Percentiles rank a stretch among this genome's conserved stretches.
Conservation (phyloP, 2,888 invertebrate species). For the Thyatira batis region DNA sequence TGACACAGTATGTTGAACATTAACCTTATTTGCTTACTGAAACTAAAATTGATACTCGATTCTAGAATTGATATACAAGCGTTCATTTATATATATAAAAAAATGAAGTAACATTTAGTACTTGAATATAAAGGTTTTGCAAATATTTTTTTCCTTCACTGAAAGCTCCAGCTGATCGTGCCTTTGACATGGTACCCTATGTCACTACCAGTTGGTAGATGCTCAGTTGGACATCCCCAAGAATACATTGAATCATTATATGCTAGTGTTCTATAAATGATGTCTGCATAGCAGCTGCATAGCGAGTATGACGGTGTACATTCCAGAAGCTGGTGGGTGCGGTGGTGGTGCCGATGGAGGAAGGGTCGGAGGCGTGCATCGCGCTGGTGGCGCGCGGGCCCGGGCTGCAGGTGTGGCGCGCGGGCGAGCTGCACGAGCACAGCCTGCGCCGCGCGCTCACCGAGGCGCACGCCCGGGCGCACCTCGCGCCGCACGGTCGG, state of each 20-base stretch:
- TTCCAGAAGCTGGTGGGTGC: constrained; percentile 86
- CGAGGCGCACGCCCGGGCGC: constrained; percentile 83
- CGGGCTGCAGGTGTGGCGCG: constrained; percentile 91
- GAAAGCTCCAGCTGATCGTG: too few relatives aligned
- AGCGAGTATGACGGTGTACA: constrained; percentile 1
- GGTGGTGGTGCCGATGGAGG: constrained; percentile 83
- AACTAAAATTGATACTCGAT: too few relatives aligned
- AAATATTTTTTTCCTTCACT: too few relatives aligned
- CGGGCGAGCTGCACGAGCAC: constrained; percentile 88
- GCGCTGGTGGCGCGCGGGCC: constrained; percentile 79
- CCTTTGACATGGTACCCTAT: too few relatives aligned
- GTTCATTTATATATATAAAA: too few relatives aligned
- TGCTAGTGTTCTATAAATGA: not conserved
- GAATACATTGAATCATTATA: not conserved
- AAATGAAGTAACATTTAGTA: too few relatives aligned
- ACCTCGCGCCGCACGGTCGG: constrained; percentile 35
- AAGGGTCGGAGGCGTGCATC: constrained; percentile 80
- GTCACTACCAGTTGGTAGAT: too few relatives aligned
- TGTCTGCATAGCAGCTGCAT: too few relatives aligned
- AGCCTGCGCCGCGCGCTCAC: constrained; percentile 88
- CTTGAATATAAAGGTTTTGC: too few relatives aligned
- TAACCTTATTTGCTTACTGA: not conserved
- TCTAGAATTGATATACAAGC: too few relatives aligned
- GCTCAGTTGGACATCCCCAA: too few relatives aligned
- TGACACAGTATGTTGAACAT: constrained; percentile 80